Evolutionary conservation across 2,113 vertebrate genomes (phyloP).

Genomic region (Myiagra hebetior): DNA sequence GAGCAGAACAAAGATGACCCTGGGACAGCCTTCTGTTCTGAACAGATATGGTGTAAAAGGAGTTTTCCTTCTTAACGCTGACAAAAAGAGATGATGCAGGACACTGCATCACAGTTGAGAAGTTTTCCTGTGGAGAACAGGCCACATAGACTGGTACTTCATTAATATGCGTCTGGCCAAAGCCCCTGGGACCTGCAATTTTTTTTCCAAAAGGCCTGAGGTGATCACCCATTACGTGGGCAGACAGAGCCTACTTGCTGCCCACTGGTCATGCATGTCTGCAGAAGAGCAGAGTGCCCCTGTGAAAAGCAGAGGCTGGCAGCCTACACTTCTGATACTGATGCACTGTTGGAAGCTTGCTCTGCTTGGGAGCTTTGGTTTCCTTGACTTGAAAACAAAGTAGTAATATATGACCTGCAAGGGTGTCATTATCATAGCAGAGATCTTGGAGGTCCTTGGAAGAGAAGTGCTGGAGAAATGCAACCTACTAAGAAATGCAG

Average conservation of each 20-base stretch:
- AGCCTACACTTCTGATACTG: background rate
- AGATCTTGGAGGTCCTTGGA: background rate
- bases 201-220: background rate
- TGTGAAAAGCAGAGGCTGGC: accelerated
- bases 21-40: background rate
- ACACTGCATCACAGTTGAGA: background rate
- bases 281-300: background rate
- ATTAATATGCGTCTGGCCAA: background rate
- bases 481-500: conserved; percentile 15
- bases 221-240: background rate
- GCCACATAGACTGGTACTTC: background rate
- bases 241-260: accelerated
- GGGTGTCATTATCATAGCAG: background rate
- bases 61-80: background rate
- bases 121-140: background rate
- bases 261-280: accelerated
- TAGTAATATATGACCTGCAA: background rate
- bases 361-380: background rate
- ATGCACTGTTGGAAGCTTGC: background rate
- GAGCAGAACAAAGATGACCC: background rate
- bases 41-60: background rate
- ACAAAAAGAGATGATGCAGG: background rate
- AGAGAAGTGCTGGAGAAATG: conserved; percentile 5
- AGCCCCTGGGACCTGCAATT: too few species aligned
- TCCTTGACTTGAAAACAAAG: background rate